Conservation (phyloP, 2,113 vertebrate genomes). For the Arizona elegans region DNA sequence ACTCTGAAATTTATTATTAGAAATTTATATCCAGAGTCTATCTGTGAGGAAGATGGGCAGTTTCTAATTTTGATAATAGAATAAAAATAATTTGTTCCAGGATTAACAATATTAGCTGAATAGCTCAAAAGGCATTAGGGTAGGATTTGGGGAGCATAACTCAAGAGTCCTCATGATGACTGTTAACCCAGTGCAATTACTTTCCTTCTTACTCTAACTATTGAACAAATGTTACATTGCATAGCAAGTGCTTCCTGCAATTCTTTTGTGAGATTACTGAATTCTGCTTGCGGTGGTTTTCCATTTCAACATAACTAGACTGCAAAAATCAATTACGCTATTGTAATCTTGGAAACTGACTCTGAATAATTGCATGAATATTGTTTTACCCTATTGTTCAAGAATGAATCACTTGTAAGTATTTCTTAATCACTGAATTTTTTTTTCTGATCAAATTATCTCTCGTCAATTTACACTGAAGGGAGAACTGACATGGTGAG, state of each 20-base stretch:
- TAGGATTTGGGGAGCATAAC: neutral
- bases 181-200: neutral
- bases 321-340: neutral
- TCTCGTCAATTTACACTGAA: neutral
- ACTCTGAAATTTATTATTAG: neutral
- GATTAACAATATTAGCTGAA: neutral
- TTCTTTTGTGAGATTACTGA: neutral
- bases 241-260: neutral
- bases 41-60: neutral
- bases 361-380: constrained; percentile 36
- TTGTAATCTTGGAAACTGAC: neutral
- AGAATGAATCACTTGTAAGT: constrained; percentile 50
- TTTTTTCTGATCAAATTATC: neutral
- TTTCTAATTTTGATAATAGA: neutral
- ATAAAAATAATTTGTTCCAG: neutral
- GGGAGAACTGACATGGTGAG: neutral
- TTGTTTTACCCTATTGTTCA: constrained; percentile 37
- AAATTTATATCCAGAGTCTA: neutral
- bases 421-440: constrained; percentile 42
- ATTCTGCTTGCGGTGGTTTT: neutral
- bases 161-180: neutral
- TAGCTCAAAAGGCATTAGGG: neutral
- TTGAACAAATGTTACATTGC: neutral
- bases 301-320: neutral
- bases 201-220: neutral